A percentile compares a stretch with the other conserved stretches of the same genome.
Conservation (phyloP, 2,888 invertebrate species). For the Agriotes lineatus region DNA sequence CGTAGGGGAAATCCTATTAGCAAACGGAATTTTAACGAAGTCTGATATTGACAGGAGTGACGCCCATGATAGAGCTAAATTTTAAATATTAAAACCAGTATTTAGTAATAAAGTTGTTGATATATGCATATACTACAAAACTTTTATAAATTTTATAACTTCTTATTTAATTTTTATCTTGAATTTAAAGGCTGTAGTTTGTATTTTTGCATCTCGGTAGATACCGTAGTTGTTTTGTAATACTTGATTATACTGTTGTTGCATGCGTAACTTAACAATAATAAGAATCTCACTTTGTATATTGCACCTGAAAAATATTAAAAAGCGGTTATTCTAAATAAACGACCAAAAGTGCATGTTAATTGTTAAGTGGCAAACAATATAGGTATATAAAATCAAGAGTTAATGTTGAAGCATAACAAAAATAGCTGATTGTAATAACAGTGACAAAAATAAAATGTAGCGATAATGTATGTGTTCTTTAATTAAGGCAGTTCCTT, state of each 20-base stretch:
- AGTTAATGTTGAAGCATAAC: not conserved
- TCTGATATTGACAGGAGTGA: too few relatives aligned
- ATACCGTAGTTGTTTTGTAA: not conserved
- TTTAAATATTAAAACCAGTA: too few relatives aligned
- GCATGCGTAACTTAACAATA: conserved; percentile 10
- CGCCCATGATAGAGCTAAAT: too few relatives aligned
- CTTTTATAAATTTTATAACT: conserved; percentile 3
- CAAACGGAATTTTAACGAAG: too few relatives aligned
- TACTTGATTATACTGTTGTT: not conserved
- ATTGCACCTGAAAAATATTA: conserved; percentile 14
- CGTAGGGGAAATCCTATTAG: too few relatives aligned
- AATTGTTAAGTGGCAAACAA: conserved; percentile 10
- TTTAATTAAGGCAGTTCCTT: not conserved
- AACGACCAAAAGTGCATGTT: conserved; percentile 22
- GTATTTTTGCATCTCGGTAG: conserved; percentile 4
- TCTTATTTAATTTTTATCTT: not conserved
- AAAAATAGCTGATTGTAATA: conserved; percentile 4
- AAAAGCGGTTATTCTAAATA: conserved; percentile 22
- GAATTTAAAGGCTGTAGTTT: conserved; percentile 4
- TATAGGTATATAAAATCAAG: not conserved
- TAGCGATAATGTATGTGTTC: not conserved
- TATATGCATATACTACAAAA: not conserved
- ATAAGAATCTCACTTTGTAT: conserved; percentile 6
- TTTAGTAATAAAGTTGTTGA: too few relatives aligned
- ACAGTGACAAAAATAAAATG: conserved; percentile 7